phyloP scores from a whole-genome alignment of 2,797 vertebrate species.

The Chelidonichthys spinosus region DNA sequence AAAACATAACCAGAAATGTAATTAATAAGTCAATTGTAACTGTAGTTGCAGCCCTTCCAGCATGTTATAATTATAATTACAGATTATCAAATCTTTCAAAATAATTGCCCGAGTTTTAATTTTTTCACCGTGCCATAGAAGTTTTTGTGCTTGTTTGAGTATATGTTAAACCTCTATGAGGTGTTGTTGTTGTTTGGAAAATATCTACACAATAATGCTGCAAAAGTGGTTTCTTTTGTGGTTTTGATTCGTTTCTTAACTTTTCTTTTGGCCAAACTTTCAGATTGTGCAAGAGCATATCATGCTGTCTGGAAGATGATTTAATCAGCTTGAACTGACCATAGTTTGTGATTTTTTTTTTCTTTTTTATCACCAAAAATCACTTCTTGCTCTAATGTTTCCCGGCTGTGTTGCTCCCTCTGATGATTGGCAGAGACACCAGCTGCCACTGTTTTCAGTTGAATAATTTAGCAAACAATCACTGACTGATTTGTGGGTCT shows the following conservation, averaged over 20 bases:
- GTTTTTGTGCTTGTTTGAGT: background rate
- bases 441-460: slow-evolving; percentile 57
- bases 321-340: slow-evolving; percentile 2
- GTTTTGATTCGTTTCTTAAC: background rate
- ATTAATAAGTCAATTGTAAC: background rate
- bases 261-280: background rate
- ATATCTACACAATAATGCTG: background rate
- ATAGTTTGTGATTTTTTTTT: slow-evolving; percentile 32
- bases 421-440: slow-evolving; percentile 51
- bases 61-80: background rate
- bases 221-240: background rate
- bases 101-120: background rate
- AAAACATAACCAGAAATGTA: background rate
- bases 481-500: slow-evolving; percentile 30
- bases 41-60: background rate
- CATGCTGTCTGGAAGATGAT: background rate
- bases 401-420: slow-evolving; percentile 21
- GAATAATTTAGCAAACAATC: slow-evolving; percentile 52
- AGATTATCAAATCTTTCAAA: background rate
- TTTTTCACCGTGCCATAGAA: background rate
- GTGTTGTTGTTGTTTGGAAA: too few relatives aligned
- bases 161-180: background rate
- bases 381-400: slow-evolving; percentile 9
- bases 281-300: background rate
- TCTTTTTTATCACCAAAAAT: slow-evolving; percentile 21